Evolutionary conservation across 2,888 invertebrate species (phyloP).

Genomic region (Amitus sp.): DNA sequence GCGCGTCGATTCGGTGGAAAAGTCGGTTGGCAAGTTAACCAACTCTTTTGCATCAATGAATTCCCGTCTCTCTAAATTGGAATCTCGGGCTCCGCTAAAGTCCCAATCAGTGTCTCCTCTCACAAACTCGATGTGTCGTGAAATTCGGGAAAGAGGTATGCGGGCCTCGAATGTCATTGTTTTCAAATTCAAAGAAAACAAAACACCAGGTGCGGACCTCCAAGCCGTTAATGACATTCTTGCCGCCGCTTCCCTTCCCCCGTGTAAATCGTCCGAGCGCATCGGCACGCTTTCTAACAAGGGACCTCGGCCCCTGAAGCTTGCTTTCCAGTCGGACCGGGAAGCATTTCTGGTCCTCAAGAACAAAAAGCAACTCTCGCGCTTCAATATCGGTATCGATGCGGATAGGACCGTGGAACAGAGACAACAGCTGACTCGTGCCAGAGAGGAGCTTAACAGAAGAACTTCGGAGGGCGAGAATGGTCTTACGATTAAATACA

Average conservation of each 20-base stretch:
- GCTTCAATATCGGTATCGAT: not conserved
- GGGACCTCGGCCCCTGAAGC: not conserved
- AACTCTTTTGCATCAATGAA: no score
- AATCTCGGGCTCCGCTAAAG: no score
- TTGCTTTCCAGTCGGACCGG: not conserved
- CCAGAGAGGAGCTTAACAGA: not conserved
- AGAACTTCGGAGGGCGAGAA: no score
- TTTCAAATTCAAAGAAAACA: not conserved
- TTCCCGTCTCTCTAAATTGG: no score
- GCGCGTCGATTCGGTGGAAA: no score
- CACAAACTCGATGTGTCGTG: not conserved
- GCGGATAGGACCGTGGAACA: not conserved
- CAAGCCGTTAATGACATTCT: not conserved
- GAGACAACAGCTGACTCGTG: not conserved
- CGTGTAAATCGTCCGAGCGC: no score
- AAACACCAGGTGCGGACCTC: not conserved
- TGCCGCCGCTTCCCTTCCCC: no score
- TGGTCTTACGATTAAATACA: no score
- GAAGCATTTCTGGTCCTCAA: not conserved
- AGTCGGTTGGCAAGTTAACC: no score
- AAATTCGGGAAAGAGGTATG: not conserved
- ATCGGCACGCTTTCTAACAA: no score
- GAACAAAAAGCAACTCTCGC: not conserved
- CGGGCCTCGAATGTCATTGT: not conserved
- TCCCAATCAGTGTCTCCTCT: no score